Percentiles rank a stretch among this genome's conserved stretches.
Conservation (phyloP, 1,140 invertebrate species). For the Drosophila nannoptera region DNA sequence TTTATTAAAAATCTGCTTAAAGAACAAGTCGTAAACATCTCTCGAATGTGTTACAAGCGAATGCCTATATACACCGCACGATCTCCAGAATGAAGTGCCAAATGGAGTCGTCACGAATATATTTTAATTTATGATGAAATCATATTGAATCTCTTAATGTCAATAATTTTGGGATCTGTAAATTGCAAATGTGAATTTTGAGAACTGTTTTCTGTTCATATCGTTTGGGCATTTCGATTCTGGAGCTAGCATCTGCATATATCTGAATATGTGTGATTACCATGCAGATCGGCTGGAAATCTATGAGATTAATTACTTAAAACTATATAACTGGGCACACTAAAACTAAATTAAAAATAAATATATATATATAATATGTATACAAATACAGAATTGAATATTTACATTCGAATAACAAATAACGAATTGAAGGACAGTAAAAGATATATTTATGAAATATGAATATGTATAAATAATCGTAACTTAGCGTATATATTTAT, state of each 20-base stretch:
- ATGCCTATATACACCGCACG: constrained; percentile 7
- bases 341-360: constrained; percentile 38
- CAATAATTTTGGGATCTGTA: too few species aligned
- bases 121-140: not conserved
- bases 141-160: too few species aligned
- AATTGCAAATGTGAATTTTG: too few species aligned
- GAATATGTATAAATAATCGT: constrained; percentile 33
- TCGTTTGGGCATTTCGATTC: not conserved
- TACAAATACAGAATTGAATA: constrained; percentile 40
- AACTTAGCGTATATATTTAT: constrained; percentile 48
- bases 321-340: constrained; percentile 48
- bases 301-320: constrained; percentile 43
- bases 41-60: constrained; percentile 21
- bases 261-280: constrained; percentile 21
- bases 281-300: constrained; percentile 25
- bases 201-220: not conserved
- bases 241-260: constrained; percentile 14
- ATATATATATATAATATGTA: constrained; percentile 31
- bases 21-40: constrained; percentile 46
- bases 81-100: constrained; percentile 8
- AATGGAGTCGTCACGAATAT: not conserved
- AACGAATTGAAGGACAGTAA: constrained; percentile 22
- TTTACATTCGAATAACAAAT: constrained; percentile 38
- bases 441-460: constrained; percentile 38
- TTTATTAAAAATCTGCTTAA: constrained; percentile 22